These are phyloP conservation scores for Drosophila pseudotakahashii DNA, from an alignment of 2,888 invertebrate genomes.

Conservation along the genomic window DNA sequence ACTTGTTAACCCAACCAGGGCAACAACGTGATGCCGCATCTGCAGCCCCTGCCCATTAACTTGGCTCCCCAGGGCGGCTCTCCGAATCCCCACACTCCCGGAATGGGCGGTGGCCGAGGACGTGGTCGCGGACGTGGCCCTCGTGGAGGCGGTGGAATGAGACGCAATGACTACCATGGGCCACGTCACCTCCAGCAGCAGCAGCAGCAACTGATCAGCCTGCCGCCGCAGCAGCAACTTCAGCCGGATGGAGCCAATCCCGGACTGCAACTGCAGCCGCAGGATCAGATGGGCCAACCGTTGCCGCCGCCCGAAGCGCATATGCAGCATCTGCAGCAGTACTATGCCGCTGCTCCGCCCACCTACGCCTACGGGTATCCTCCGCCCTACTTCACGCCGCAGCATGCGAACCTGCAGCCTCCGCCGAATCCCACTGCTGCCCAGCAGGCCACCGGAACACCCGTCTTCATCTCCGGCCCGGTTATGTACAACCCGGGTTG, in stretches of 20 bases:
- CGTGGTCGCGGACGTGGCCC: slow-evolving; percentile 76
- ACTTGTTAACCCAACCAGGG: slow-evolving; percentile 56
- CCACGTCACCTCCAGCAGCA: slow-evolving; percentile 78
- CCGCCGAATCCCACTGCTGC: slow-evolving; percentile 68
- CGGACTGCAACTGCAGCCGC: slow-evolving; percentile 59
- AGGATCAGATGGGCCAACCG: slow-evolving; percentile 61
- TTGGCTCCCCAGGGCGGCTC: slow-evolving; percentile 60
- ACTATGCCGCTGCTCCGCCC: slow-evolving; percentile 69
- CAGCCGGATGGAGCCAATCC: slow-evolving; percentile 37
- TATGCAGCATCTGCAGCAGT: slow-evolving; percentile 58
- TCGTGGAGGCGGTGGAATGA: slow-evolving; percentile 70
- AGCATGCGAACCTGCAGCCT: slow-evolving; percentile 77
- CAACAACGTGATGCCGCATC: slow-evolving; percentile 75
- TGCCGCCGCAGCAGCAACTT: slow-evolving; percentile 59
- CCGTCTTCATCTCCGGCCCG: slow-evolving; percentile 74
- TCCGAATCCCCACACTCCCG: slow-evolving; percentile 56
- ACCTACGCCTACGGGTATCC: slow-evolving; percentile 77
- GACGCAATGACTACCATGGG: slow-evolving; percentile 79
- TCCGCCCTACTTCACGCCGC: slow-evolving; percentile 75
- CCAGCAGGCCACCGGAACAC: slow-evolving; percentile 83
- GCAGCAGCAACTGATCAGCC: slow-evolving; percentile 44
- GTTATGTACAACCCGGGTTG: slow-evolving; percentile 79
- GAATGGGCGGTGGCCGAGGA: slow-evolving; percentile 63
- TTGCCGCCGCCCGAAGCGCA: slow-evolving; percentile 59
- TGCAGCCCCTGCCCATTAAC: slow-evolving; percentile 71